A percentile compares a stretch with the other conserved stretches of the same genome.
Evolutionary conservation across 2,888 invertebrate species (phyloP).

Genomic region (Yponomeuta sedellus): DNA sequence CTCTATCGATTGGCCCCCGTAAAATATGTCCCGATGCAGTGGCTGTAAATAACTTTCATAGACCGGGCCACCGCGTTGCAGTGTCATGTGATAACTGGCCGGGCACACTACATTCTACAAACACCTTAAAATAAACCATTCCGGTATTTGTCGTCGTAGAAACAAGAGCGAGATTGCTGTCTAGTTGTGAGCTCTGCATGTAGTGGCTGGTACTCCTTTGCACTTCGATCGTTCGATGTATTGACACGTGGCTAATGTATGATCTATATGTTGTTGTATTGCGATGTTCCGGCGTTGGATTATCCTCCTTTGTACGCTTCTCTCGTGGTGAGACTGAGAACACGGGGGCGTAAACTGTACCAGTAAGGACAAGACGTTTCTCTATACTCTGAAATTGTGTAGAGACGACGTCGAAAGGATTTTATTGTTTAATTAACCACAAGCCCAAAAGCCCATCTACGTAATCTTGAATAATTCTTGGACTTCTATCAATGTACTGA

Average conservation of each 20-base stretch:
- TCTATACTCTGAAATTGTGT: no score
- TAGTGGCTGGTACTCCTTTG: neutral
- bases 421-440: no score
- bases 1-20: slow-evolving; percentile 52
- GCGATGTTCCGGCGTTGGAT: neutral
- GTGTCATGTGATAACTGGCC: slow-evolving; percentile 3
- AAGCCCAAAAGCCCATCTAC: no score
- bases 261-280: neutral
- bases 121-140: neutral
- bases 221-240: neutral
- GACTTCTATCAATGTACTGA: no score
- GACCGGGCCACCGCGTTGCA: slow-evolving; percentile 2
- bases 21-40: slow-evolving; percentile 43
- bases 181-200: no score
- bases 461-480: no score
- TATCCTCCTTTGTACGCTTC: neutral
- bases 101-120: neutral
- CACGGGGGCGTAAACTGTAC: neutral
- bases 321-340: neutral
- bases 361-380: no score
- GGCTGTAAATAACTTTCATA: slow-evolving; percentile 21
- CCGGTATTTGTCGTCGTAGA: neutral
- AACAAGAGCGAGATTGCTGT: neutral
- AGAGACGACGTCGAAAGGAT: no score
- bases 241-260: slow-evolving; percentile 5